Evolutionary conservation across 1,140 invertebrate species (phyloP).

Genomic region (Liolophura sinensis): DNA sequence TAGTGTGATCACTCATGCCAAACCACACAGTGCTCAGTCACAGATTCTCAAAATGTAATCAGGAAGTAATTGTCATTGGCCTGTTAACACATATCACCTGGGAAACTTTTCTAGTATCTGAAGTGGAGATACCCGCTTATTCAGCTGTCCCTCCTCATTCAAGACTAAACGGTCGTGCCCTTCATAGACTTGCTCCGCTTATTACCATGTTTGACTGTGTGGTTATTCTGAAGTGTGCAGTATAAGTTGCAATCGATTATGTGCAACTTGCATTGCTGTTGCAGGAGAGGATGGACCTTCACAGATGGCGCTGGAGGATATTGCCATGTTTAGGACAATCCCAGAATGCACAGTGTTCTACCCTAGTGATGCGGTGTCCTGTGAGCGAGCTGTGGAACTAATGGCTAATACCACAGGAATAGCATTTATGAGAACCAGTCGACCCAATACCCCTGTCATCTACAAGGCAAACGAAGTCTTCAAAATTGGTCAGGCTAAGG

Average conservation of each 20-base stretch:
- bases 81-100: no score
- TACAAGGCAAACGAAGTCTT: constrained; percentile 89
- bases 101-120: no score
- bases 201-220: not conserved
- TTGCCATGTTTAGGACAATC: constrained; percentile 92
- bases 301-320: constrained; percentile 98
- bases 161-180: no score
- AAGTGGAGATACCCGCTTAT: no score
- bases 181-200: no score
- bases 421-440: constrained; percentile 93
- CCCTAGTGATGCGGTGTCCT: constrained; percentile 92
- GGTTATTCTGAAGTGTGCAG: not conserved
- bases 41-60: no score
- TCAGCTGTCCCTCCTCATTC: no score
- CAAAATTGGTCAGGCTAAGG: constrained; percentile 67
- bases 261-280: constrained; percentile 3
- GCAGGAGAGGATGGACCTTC: constrained; percentile 96
- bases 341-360: constrained; percentile 95
- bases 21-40: no score
- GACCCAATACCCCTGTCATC: constrained; percentile 85
- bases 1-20: no score
- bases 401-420: constrained; percentile 95
- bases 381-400: constrained; percentile 90
- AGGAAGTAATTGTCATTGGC: no score
- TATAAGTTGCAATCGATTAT: no score